Base-by-base conservation (phyloP, 2,797 vertebrate species). In the Hozukius guyotensis region DNA sequence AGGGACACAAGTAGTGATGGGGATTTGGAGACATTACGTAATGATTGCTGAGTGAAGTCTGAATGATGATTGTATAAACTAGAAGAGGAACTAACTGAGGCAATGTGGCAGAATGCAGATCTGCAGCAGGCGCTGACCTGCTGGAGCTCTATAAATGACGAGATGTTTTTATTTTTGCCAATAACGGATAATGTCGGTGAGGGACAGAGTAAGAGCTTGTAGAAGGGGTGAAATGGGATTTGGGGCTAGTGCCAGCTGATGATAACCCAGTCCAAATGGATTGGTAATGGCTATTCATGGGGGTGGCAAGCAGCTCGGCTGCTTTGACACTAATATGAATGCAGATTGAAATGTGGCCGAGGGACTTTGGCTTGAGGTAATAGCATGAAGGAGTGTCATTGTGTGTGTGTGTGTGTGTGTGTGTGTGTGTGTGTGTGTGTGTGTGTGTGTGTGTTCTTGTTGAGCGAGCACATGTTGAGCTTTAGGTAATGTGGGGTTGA, bases 171-270 rank as follows among this genome's bases (percentile, higher is more conserved):
- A 74, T 70, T 77, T 77, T 63, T 57, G 57, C 69, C 69, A 82
- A 14, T 81, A 74, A 69, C 59, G 76, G 72, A 71, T 81, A 62
- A 80, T 72, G 95, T 95, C 95, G 71, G 94, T 55, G 53, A 60
- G 75, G 78, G 63, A 72, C 96, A 95, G 89, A 93, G 96, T 95
- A 93, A 92, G 94, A 95, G 96, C 96, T 95, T 95, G 94, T 94
- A 91, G 87, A 83, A 92, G 94, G 95, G 83, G 94, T 95, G 96
- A 96, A 97, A 96, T 95, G 95, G 96, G 97, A 97, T 97, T 96
- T 94, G 89, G 96, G 96, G 93, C 76, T 94, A 91, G 93, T 93
- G 92, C 93, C 95, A 96, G 95, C 95, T 95, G 89, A 92, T 96
- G 96, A 96, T 94, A 95, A 96, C 94, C 94, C 93, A 83, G 92